Conservation (phyloP, 2,888 invertebrate species). For the Volucella inanis region DNA sequence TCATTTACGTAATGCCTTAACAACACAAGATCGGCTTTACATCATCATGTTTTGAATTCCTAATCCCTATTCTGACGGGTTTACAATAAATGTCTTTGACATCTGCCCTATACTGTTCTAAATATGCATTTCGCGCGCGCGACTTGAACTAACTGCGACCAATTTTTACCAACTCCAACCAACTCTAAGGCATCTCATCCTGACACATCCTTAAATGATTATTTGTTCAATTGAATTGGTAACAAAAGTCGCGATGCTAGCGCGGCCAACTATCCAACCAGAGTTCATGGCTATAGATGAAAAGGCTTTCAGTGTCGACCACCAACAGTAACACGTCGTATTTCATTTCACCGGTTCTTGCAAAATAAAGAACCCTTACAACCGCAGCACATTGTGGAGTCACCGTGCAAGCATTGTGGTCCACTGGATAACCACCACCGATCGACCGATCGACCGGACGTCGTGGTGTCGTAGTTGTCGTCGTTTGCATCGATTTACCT, state of each 20-base stretch:
- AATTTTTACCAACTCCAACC: too few species aligned
- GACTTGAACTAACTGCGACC: too few species aligned
- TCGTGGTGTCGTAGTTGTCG: slow-evolving; percentile 62
- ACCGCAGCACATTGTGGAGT: slow-evolving; percentile 3
- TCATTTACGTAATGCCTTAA: slow-evolving; percentile 74
- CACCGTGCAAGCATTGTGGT: slow-evolving; percentile 46
- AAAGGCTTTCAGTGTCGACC: slow-evolving; percentile 13
- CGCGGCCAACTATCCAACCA: slow-evolving; percentile 34
- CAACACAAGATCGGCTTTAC: slow-evolving; percentile 73
- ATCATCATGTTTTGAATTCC: slow-evolving; percentile 74
- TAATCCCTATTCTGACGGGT: slow-evolving; percentile 72
- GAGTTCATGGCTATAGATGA: slow-evolving; percentile 64
- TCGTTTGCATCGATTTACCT: slow-evolving; percentile 75
- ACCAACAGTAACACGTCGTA: slow-evolving; percentile 71
- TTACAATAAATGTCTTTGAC: slow-evolving; percentile 74
- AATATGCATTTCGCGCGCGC: slow-evolving; percentile 61
- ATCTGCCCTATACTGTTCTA: slow-evolving; percentile 65
- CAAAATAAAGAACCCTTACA: slow-evolving; percentile 4
- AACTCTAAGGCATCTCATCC: slow-evolving; percentile 60
- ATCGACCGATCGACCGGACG: slow-evolving; percentile 48
- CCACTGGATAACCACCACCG: slow-evolving; percentile 18
- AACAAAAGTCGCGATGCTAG: slow-evolving; percentile 61
- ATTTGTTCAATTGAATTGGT: slow-evolving; percentile 71
- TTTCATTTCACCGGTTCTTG: slow-evolving; percentile 63
- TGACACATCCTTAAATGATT: slow-evolving; percentile 74